Evolutionary conservation across 2,113 vertebrate species (phyloP).

Genomic region (Aviceda subcristata): DNA sequence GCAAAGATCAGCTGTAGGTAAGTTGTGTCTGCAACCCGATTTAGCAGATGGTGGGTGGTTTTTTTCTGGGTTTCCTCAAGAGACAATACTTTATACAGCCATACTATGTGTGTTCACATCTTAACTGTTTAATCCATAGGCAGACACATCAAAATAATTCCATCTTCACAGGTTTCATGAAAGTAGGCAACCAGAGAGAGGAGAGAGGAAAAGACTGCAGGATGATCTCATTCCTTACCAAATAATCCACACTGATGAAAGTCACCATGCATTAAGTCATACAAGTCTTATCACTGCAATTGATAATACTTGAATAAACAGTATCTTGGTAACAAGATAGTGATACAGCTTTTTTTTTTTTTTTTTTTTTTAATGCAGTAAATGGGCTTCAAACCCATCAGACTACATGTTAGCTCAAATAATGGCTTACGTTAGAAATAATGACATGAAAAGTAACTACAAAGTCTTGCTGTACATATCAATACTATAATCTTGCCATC

Average conservation of each 20-base stretch:
- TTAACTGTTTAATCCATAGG: background rate
- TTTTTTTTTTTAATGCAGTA: background rate
- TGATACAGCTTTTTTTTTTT: background rate
- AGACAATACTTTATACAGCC: background rate
- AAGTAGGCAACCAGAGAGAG: background rate
- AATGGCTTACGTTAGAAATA: background rate
- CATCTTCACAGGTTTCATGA: background rate
- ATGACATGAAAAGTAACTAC: background rate
- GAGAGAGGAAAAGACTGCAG: background rate
- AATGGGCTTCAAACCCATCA: background rate
- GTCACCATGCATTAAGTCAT: background rate
- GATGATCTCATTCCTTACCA: background rate
- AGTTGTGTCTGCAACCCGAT: background rate
- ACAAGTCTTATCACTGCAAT: background rate
- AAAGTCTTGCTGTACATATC: background rate
- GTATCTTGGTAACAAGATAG: background rate
- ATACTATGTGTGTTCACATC: background rate
- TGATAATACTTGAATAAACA: background rate
- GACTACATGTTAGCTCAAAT: background rate
- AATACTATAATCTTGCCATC: background rate
- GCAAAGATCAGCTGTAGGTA: background rate
- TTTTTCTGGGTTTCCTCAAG: background rate
- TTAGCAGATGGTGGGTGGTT: background rate
- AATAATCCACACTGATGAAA: background rate
- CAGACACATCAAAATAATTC: background rate